Base-by-base conservation (phyloP, 2,888 invertebrate genomes). In the Venusia cambrica region DNA sequence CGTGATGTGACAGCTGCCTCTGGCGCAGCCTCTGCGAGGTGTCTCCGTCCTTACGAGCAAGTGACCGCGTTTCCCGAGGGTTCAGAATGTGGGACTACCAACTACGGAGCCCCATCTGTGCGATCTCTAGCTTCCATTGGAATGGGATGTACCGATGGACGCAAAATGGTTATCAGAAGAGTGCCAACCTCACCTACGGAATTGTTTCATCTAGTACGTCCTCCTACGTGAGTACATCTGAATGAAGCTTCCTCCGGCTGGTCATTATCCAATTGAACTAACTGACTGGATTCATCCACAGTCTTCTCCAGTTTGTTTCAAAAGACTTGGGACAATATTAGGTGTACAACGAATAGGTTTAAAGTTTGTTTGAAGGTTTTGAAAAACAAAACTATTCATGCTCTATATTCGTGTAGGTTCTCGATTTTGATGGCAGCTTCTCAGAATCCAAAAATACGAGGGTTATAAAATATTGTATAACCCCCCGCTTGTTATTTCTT, bases 91-190 rank as follows among this genome's bases (percentile, higher is more conserved):
- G 88, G 89, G 48, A 80, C 83, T 19, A 90, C 89, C 57, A 87
- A 89, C 45, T 94, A 94, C 81, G 76, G 74, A 44, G 92, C 92
- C 24, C 91, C 92, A 14, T 94, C 94, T 14, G 90, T 94, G 46
- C 88, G 93, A 47, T 94, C 94, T 24, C 89, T 94, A 57, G 94
- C 94, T 35, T 94, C 95, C 28, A 94, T 95, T 54, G 95, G 95
- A 28, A 93, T 96, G 91, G 96, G 96, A 14, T 95, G 95, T 45
- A 95, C 95, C 19, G 95, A 96, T 78, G 96, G 96, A 24, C 90
- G 93, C 57, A 94, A 93, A 84, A 90, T 96, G 89, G 94, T 94
- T 57, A 94, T 95, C 57, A 88, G 93, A 59, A 89, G 94, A 64
- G 94, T 95, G 54, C 95, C 95, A 36, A 94, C 94, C 30, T 94